A percentile compares a stretch with the other conserved stretches of the same genome.
Conservation (phyloP, 1,140 invertebrate species). For the Paramacrobiotus metropolitanus region DNA sequence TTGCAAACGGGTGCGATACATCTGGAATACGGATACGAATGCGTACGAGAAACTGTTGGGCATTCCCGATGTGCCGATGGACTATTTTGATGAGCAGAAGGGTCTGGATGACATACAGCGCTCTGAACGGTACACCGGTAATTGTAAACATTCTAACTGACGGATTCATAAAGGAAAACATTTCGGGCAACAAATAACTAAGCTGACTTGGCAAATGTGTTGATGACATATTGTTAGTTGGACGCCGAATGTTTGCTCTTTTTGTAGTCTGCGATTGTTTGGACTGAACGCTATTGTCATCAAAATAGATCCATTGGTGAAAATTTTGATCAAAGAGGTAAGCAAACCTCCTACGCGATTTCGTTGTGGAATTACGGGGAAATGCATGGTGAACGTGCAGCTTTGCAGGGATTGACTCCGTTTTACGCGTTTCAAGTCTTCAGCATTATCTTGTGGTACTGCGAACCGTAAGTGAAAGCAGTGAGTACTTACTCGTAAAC, state of each 20-base stretch:
- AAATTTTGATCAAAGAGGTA: not conserved
- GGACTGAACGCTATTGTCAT: not conserved
- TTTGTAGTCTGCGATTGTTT: not conserved
- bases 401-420: constrained; percentile 19
- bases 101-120: not conserved
- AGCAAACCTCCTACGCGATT: not conserved
- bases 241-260: not conserved
- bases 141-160: no score
- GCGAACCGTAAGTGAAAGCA: constrained; percentile 27
- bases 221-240: no score
- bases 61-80: constrained; percentile 38
- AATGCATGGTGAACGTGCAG: not conserved
- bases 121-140: not conserved
- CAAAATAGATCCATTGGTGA: not conserved
- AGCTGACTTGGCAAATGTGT: no score
- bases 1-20: constrained; percentile 48
- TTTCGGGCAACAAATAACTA: no score
- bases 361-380: not conserved
- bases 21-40: constrained; percentile 40
- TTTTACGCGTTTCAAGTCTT: constrained; percentile 26
- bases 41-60: constrained; percentile 42
- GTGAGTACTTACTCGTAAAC: not conserved
- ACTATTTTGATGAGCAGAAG: constrained; percentile 29
- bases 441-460: constrained; percentile 25
- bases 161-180: no score